Base-by-base conservation (phyloP, 2,797 vertebrate species). In the Poecilia gillii region DNA sequence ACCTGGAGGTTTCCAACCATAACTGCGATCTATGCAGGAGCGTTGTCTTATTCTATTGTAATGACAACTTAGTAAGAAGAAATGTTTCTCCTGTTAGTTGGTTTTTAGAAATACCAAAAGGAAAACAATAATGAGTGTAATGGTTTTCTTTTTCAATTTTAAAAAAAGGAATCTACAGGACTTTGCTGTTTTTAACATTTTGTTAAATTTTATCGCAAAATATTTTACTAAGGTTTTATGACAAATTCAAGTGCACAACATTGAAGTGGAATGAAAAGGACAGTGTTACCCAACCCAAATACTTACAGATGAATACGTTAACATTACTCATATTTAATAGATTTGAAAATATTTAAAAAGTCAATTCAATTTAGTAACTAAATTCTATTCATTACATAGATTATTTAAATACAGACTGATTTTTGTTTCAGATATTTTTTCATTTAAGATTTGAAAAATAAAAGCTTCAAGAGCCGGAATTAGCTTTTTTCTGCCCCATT, bases 1-100 rank as follows among this genome's bases (percentile, higher is more conserved):
- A 64, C 68, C 43, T 79, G 53, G 49, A 77, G 79, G 75, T 71
- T 88, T 49, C 81, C 18, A 53, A 74, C 78, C 78, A 70, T 74
- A 80, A 82, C 86, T 78, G n/a, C 71, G 14, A 76, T 36, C 31
- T 49, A 41, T 39, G 81, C 43, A 25, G 8, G 7, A 39, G 3
- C 75, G 36, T 33, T 33, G 76, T 41, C 74, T 73, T 55, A 25
- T 72, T 72, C 46, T 66, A 43, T 76, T 77, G 41, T 23, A 33
- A 31, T n/a, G 1, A 78, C 47, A 41, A 80, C 57, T 76, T 46
- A 81, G 66, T 76, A 66, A 84, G 81, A 66, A 81, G 81, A 57
- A 28, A 13, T 0, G 13, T 57, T 57, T 57, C 55, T 13, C 55
- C 55, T 57, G 55, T 57, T 13, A 28, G 25, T n/a, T 28, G 57